Percentiles rank a stretch among this genome's conserved stretches.
These are phyloP conservation scores for Helleia helle DNA, from an alignment of 2,888 invertebrate genomes.

Conservation along the genomic window DNA sequence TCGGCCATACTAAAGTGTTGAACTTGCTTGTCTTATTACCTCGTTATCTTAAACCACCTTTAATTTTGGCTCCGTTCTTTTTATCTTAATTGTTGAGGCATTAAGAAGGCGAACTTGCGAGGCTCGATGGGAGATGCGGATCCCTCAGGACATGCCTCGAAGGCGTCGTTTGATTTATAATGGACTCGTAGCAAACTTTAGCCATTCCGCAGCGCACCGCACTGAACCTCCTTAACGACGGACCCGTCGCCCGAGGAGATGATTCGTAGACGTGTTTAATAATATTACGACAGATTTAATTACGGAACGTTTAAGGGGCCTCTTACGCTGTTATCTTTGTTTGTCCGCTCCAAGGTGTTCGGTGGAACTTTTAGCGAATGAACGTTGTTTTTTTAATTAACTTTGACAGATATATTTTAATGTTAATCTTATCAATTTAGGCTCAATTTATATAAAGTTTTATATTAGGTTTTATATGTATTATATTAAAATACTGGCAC, in stretches of 20 bases:
- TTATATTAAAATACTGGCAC: no score
- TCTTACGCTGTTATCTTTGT: slow-evolving; percentile 49
- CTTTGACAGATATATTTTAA: no score
- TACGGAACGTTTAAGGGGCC: slow-evolving; percentile 65
- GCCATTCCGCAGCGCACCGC: slow-evolving; percentile 63
- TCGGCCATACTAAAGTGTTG: slow-evolving; percentile 30
- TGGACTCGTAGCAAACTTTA: slow-evolving; percentile 72
- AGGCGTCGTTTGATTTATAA: slow-evolving; percentile 75
- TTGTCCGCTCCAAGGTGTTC: slow-evolving; percentile 41
- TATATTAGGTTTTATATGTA: no score
- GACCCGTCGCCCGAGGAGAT: slow-evolving; percentile 69
- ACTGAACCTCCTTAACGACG: slow-evolving; percentile 68
- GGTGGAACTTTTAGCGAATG: not conserved
- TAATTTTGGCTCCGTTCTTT: slow-evolving; percentile 71
- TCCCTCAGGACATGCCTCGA: slow-evolving; percentile 70
- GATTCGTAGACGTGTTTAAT: slow-evolving; percentile 73
- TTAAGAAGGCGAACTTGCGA: slow-evolving; percentile 64
- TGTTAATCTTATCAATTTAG: no score
- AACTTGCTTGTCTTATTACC: slow-evolving; percentile 62
- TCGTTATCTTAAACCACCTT: slow-evolving; percentile 73
- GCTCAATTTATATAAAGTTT: no score
- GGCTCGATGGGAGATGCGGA: slow-evolving; percentile 59
- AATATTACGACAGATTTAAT: slow-evolving; percentile 74
- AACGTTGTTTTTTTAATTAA: not conserved
- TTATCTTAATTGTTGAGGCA: slow-evolving; percentile 73